Percentiles rank a stretch among this genome's conserved stretches.
Evolutionary conservation across 2,113 vertebrate genomes (phyloP).

Genomic region (Pelecanoides urinatrix): DNA sequence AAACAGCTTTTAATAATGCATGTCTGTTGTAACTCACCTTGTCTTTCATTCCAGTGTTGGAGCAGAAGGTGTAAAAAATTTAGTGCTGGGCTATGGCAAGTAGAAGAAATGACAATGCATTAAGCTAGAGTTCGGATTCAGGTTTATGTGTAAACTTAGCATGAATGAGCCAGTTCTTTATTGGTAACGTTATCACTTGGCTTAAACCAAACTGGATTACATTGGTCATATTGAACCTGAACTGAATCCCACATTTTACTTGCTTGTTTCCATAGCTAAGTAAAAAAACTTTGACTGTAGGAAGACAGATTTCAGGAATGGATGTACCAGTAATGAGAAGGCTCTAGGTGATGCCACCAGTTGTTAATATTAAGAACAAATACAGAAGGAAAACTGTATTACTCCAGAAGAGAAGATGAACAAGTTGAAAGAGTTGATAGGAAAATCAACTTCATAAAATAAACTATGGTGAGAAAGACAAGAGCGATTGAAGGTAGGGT

Average conservation of each 20-base stretch:
- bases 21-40: background rate
- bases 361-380: background rate
- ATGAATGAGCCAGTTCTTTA: background rate
- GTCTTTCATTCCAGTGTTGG: background rate
- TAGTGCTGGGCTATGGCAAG: background rate
- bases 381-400: background rate
- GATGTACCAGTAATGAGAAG: background rate
- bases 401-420: background rate
- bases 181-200: background rate
- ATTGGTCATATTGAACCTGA: background rate
- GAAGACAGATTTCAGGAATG: background rate
- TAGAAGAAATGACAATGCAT: background rate
- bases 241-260: background rate
- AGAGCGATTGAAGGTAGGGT: background rate
- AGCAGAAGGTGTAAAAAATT: background rate
- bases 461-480: background rate
- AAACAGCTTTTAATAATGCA: background rate
- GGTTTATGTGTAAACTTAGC: background rate
- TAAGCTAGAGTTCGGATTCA: background rate
- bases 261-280: background rate
- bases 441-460: background rate
- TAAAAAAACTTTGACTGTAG: background rate
- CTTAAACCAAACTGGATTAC: background rate
- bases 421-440: background rate
- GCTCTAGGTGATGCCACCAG: background rate